Base-by-base conservation (phyloP, 2,113 vertebrate species). In the Steatornis caripensis region DNA sequence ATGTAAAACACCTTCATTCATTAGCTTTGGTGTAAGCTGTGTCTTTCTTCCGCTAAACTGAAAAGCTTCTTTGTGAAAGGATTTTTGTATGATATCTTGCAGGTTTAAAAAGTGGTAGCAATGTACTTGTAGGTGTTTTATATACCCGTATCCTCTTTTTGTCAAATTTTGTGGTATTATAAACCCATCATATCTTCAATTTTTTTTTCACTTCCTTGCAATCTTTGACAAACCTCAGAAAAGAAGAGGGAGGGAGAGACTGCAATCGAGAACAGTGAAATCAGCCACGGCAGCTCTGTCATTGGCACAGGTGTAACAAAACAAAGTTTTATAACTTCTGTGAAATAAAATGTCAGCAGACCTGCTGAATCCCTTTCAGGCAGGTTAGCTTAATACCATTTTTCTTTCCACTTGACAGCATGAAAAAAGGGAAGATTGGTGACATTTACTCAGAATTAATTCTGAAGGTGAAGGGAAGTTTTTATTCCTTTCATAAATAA, bases 401-500 rank as follows among this genome's bases (percentile, higher is more conserved):
- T 92, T 74, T 93, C 51, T 95, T 94, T 78, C 41, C 34, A 51
- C 26, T 77, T 80, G 54, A 37, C 37, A 83, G 16, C 46, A 48
- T 48, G 60, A 70, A 66, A 93, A 91, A 94, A 34, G 34, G 49
- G 29, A 89, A 32, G 16, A 81, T 9, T 51, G 30, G 23, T 77
- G 68, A 81, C 39, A 78, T 92, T 91, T 86, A 12, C 60, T 80
- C 43, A 87, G 29, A 74, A 78, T 92, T 68, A 83, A 58, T 87
- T 78, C n/a, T 86, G 41, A 82, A 83, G 45, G 62, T 66, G 24
- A 85, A 81, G 39, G 43, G 41, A 81, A 68, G 12, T 49, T 93
- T 93, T 84, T 62, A 51, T n/a, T 95, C 30, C 18, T 88, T 86
- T 95, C 77, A 70, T 36, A 77, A 93, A 80, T 74, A 70, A 90